A percentile compares a stretch with the other conserved stretches of the same genome.
Conservation (phyloP, 2,888 invertebrate species). For the Neoascia interrupta region DNA sequence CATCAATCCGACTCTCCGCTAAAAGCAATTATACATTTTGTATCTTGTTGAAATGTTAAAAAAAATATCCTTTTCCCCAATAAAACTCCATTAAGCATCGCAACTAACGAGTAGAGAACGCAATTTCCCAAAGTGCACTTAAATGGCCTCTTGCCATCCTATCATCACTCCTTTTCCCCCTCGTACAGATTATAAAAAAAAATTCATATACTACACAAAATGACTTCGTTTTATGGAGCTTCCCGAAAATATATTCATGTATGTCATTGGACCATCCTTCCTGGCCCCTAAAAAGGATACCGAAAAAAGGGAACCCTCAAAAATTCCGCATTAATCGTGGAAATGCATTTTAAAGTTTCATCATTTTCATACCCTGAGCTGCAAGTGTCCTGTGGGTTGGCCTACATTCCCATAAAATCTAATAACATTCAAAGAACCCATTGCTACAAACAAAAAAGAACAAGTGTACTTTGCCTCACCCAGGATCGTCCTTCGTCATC, state of each 20-base stretch:
- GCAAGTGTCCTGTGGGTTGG: too few species aligned
- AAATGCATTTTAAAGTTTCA: slow-evolving; percentile 53
- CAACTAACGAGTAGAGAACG: slow-evolving; percentile 32
- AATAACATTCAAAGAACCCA: slow-evolving; percentile 28
- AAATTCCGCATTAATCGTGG: slow-evolving; percentile 49
- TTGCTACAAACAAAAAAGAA: slow-evolving; percentile 14
- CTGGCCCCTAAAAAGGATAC: not conserved
- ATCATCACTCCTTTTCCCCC: too few species aligned
- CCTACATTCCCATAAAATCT: slow-evolving; percentile 35
- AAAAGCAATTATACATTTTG: too few species aligned
- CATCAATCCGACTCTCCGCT: too few species aligned
- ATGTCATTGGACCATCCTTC: slow-evolving; percentile 34
- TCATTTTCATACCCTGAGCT: slow-evolving; percentile 42
- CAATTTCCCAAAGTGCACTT: slow-evolving; percentile 52
- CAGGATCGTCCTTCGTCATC: too few species aligned
- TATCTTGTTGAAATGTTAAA: too few species aligned
- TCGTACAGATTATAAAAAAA: not conserved
- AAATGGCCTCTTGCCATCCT: too few species aligned
- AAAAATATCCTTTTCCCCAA: not conserved
- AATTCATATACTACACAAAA: too few species aligned
- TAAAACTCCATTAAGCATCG: slow-evolving; percentile 15
- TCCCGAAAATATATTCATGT: slow-evolving; percentile 10
- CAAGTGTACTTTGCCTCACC: slow-evolving; percentile 22
- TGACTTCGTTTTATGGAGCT: slow-evolving; percentile 16
- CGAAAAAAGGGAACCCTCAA: not conserved